Percentiles rank a stretch among this genome's conserved stretches.
Conservation (phyloP, 2,113 vertebrate species). For the Mobula birostris region DNA sequence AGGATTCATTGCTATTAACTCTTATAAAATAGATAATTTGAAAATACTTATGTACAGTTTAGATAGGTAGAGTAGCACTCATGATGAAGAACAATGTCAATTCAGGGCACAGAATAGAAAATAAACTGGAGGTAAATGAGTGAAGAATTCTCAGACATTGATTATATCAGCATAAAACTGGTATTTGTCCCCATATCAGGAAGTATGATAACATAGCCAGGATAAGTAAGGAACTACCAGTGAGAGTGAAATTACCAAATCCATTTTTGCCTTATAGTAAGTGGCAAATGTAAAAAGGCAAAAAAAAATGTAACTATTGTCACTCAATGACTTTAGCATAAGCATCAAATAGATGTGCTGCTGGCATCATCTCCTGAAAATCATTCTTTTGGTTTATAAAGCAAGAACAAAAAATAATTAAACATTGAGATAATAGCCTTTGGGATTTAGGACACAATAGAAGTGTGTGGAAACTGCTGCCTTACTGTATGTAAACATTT, state of each 20-base stretch:
- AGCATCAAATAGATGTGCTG: not conserved
- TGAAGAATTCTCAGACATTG: not conserved
- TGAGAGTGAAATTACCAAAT: not conserved
- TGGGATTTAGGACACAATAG: not conserved
- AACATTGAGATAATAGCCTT: not conserved
- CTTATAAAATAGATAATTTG: not conserved
- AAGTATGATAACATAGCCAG: not conserved
- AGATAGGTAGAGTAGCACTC: not conserved
- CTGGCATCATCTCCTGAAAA: not conserved
- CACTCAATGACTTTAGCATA: not conserved
- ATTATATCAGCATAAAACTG: constrained; percentile 1
- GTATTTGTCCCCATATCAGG: not conserved
- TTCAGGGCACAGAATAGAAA: not conserved
- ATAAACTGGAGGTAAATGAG: not conserved
- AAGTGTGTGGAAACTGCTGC: constrained; percentile 34
- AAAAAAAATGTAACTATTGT: not conserved
- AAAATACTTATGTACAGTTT: not conserved
- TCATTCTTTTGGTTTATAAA: not conserved
- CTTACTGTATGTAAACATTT: constrained; percentile 38
- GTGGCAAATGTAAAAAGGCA: not conserved
- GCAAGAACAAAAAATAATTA: constrained; percentile 1
- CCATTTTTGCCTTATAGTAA: not conserved
- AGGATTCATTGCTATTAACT: not conserved
- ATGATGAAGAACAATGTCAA: not conserved
- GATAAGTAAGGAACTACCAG: not conserved